Base-by-base conservation (phyloP, 2,888 invertebrate genomes). In the Lasioglossum calceatum region DNA sequence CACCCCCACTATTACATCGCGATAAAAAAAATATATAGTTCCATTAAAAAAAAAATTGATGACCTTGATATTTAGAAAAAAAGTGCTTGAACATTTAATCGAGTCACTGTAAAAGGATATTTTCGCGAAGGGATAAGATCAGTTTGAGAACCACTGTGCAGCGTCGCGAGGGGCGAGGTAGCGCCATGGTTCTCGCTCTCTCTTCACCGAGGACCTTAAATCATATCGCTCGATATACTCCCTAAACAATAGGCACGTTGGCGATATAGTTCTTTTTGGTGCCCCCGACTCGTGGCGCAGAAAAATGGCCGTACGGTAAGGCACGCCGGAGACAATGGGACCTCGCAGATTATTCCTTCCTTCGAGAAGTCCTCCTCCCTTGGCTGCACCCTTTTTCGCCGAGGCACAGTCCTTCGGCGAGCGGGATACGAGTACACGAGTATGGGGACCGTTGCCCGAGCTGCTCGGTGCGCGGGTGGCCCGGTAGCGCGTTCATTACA, bases 401-500 rank as follows among this genome's bases (percentile, higher is more conserved):
- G 10, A 74, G 74, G 50, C 42, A 75, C 67, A 71, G 80, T 81
- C 44, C 79, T 75, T 44, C 19, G 64, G 71, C 44, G 84, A 61
- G 72, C 77, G 44, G 61, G 86, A 78, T 79, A 78, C 76, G 77
- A 50, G 36, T 23, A 10, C 72, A 54, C 54, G 23, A 54, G 54
- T 54, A 54, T 3, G 54, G 61, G 50, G 67, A 76, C 73, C 74
- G 44, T 75, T 64, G 61, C 61, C 16, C 79, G 4, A 61, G 61
- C 42, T 64, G 50, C 47, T 78, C 32, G 54, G 84, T 86, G 87
- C 92, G 91, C 92, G 92, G 93, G 93, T 93, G 92, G 93, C 91
- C 92, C 91, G 76, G 85, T 87, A 86, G 88, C 91, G 90, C 91
- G 93, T 93, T 94, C 93, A 93, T 94, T 94, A 93, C 92, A 89